Evolutionary conservation across 2,113 vertebrate genomes (phyloP), one percentile per base, ranked within the genome.

Genomic region (Rana temporaria): DNA sequence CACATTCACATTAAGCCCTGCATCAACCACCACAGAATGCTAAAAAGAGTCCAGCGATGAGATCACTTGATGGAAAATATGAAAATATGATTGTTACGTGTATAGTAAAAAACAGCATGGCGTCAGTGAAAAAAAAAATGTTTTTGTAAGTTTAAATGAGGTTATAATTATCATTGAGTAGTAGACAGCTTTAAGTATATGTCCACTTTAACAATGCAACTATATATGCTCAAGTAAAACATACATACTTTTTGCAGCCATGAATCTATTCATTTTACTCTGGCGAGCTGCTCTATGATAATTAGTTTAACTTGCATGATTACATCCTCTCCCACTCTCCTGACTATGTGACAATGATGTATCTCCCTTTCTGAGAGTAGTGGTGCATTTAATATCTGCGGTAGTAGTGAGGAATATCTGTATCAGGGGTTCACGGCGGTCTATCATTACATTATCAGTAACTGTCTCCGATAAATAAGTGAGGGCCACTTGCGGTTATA

Each of bases 371-470:
- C 17, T 71, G 65, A 65, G 76, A 42, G 38, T 79, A 87, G 89
- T 75, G 85, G 24, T 65, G 80, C 84, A 85, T 85, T 81, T 87
- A 60, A 84, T 88, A 81, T 77, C 32, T 79, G 70, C 15, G 18
- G 79, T 62, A 84, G n/a, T 85, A 84, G 84, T 81, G 66, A 1
- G 76, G 64, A 18, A 87, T 84, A 87, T 74, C 56, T 81, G 66
- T 87, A 56, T 85, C 55, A 76, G 64, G 74, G 87, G 71, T 69
- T 81, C 71, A 52, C 79, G 68, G 57, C 84, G 72, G 48, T 85
- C 75, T 87, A 75, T 88, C 85, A 87, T 84, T 87, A 82, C 66
- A 67, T 78, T 87, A 85, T 85, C 78, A 87, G 64, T 85, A 86
- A 88, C 78, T 72, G 67, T 84, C 64, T 74, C 85, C 84, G 84